Percentiles rank a stretch among this genome's conserved stretches.
Evolutionary conservation across 2,888 invertebrate genomes (phyloP).

Genomic region (Chaetogeoica ovagalla): DNA sequence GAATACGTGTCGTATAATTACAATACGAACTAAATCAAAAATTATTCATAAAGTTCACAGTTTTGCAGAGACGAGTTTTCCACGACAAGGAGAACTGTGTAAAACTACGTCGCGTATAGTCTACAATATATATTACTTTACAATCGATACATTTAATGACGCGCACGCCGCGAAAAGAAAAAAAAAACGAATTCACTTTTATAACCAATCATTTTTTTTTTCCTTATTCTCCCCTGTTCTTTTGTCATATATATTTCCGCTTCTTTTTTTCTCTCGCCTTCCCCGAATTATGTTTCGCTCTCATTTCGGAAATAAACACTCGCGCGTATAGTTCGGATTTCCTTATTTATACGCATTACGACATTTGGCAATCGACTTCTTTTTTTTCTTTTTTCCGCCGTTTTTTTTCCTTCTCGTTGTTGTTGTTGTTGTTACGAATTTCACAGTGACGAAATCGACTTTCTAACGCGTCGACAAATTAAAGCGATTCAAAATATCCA

Average conservation of each 20-base stretch:
- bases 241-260: not conserved
- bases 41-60: no score
- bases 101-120: not conserved
- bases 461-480: no score
- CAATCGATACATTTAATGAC: conserved; percentile 11
- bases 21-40: no score
- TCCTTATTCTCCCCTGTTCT: not conserved
- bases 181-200: conserved; percentile 20
- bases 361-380: no score
- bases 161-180: not conserved
- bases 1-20: no score
- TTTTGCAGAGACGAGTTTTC: no score
- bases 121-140: conserved; percentile 2
- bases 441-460: no score
- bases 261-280: not conserved
- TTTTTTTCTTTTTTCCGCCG: not conserved
- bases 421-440: no score
- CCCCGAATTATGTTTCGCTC: not conserved
- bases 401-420: no score
- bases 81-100: no score
- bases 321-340: not conserved
- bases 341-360: not conserved
- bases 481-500: no score
- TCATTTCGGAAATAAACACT: not conserved
- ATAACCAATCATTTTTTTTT: conserved; percentile 18